Evolutionary conservation across 2,113 vertebrate genomes (phyloP).

Genomic region (Gobio gobio): DNA sequence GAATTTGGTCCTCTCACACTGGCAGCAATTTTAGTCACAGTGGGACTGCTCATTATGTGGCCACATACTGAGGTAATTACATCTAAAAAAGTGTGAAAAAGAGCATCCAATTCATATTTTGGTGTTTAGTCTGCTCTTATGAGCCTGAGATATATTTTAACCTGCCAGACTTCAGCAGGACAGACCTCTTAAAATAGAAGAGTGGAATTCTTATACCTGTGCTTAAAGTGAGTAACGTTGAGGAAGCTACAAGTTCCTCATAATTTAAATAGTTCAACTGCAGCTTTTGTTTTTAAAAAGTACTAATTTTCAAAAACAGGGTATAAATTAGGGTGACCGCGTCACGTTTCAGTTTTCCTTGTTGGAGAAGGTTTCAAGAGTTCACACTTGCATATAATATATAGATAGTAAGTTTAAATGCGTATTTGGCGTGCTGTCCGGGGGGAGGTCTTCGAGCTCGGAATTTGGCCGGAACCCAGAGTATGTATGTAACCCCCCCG

Average conservation of each 20-base stretch:
- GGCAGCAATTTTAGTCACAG: constrained; percentile 43
- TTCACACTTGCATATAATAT: too few species aligned
- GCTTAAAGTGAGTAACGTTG: not conserved
- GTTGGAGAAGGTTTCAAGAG: not conserved
- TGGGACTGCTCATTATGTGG: constrained; percentile 38
- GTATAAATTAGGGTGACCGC: too few species aligned
- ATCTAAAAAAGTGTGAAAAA: constrained; percentile 38
- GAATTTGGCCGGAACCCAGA: too few species aligned
- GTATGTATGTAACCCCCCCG: too few species aligned
- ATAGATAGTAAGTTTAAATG: too few species aligned
- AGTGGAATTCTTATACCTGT: not conserved
- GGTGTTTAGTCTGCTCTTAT: constrained; percentile 5
- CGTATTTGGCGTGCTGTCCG: too few species aligned
- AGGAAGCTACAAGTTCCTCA: not conserved
- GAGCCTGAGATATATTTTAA: constrained; percentile 12
- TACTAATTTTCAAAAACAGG: not conserved
- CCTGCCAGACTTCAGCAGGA: not conserved
- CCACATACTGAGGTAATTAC: constrained; percentile 32
- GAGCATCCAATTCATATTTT: constrained; percentile 35
- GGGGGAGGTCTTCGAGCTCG: too few species aligned
- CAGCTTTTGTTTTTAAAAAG: not conserved
- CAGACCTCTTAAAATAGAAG: not conserved
- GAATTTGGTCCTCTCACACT: constrained; percentile 35
- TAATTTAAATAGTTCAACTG: not conserved
- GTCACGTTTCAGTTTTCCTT: too few species aligned